Evolutionary conservation across 1,140 invertebrate genomes (phyloP), one percentile per base, ranked within the genome.

Genomic region (Halesus radiatus): DNA sequence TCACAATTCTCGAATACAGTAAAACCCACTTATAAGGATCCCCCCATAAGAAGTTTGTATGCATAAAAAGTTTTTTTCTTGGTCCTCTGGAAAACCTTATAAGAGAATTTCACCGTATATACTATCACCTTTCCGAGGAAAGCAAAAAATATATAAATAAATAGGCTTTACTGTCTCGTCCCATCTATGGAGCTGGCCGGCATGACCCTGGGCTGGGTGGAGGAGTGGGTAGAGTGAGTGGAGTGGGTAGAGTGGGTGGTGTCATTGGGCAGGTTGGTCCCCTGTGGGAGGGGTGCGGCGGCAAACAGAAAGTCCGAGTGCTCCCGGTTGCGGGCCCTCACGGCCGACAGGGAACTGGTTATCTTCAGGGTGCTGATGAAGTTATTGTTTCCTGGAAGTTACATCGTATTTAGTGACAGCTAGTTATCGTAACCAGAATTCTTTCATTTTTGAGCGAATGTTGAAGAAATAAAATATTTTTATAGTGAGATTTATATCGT

Each of bases 121-220:
- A 32, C 3, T 7, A 45, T 13, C 37, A 45, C 37, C 8, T 45
- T 45, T 13, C 37, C 7, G 10, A 10, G 37, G 8, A 45, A 45
- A 45, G 37, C 37, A 45, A 45, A 45, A 10, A 45, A 45, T 8
- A 45, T 37, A 7, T 6, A 4, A 37, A 37, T 7, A 45, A 45
- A 45, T 13, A 45, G 10, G 37, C 13, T 75, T 77, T 32, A 82
- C 80, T 89, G 85, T 68, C 88, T 84, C 3, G 85, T 53, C 75
- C 85, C 85, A 75, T 87, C 85, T 79, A 87, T 75, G 53, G 84
- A 45, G 50, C 85, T 85, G 10, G 85, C 85, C 2, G 85, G 82
- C 10, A 86, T 76, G 26, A 81, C 70, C 72, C 86, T 74, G 2
- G 82, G 76, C 54, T 88, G 87, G 37, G 86, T 83, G 0, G 84